A percentile compares a stretch with the other conserved stretches of the same genome.
These are phyloP conservation scores for Aphis craccivora DNA, from an alignment of 1,140 invertebrate species.

Conservation along the genomic window DNA sequence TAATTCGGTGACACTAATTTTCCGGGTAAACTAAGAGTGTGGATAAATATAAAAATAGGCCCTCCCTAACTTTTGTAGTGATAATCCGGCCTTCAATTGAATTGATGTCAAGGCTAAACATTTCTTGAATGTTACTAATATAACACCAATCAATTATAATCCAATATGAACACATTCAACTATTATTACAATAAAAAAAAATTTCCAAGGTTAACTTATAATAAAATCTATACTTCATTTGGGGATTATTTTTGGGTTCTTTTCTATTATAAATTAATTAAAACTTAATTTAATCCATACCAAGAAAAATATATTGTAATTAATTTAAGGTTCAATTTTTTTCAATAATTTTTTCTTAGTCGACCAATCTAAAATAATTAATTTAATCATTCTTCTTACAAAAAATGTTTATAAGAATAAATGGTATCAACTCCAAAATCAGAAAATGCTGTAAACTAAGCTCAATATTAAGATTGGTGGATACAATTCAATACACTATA, in stretches of 20 bases:
- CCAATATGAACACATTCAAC: not conserved
- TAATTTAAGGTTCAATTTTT: not conserved
- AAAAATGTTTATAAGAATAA: not conserved
- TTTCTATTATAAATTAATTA: not conserved
- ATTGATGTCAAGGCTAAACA: conserved; percentile 52
- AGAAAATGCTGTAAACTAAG: not conserved
- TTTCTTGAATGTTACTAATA: conserved; percentile 9
- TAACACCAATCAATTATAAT: conserved; percentile 22
- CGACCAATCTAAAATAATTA: not conserved
- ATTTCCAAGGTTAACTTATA: not conserved
- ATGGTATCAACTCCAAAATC: not conserved
- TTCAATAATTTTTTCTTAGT: not conserved
- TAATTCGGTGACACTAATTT: not conserved
- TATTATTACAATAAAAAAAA: conserved; percentile 43
- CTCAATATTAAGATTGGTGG: not conserved
- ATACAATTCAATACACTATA: not conserved
- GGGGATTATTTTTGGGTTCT: not conserved
- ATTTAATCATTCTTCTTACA: not conserved
- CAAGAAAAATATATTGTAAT: not conserved
- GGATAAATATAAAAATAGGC: not conserved
- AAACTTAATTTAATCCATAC: not conserved
- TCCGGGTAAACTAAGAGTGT: not conserved
- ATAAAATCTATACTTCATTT: not conserved
- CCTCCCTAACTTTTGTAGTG: not conserved
- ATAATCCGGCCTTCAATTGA: conserved; percentile 20